Conservation (phyloP, 1,140 invertebrate species). For the Diorhabda carinulata region DNA sequence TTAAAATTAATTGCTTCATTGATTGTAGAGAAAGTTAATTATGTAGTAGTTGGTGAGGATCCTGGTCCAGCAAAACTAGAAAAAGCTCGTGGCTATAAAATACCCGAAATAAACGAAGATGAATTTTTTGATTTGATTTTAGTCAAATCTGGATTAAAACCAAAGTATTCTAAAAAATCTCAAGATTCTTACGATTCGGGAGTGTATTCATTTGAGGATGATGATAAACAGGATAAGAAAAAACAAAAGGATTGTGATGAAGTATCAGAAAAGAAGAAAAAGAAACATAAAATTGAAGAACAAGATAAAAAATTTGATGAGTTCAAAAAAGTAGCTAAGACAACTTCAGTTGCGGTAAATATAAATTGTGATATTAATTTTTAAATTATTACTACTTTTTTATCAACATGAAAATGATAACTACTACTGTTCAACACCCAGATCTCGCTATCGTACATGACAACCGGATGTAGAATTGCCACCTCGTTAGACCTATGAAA, state of each 20-base stretch:
- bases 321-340: background rate
- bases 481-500: no score
- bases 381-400: no score
- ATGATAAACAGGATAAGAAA: conserved; percentile 13
- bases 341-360: background rate
- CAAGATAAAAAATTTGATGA: background rate
- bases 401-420: no score
- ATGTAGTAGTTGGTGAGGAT: conserved; percentile 79
- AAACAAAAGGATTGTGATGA: conserved; percentile 11
- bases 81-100: conserved; percentile 69
- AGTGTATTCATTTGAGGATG: conserved; percentile 17
- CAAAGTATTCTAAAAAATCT: conserved; percentile 28
- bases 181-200: conserved; percentile 21
- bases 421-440: no score
- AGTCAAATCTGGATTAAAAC: conserved; percentile 50
- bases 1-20: background rate
- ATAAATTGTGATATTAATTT: background rate
- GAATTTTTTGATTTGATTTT: conserved; percentile 76
- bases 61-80: conserved; percentile 77
- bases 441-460: no score
- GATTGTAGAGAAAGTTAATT: conserved; percentile 61
- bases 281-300: background rate
- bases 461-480: no score
- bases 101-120: conserved; percentile 76
- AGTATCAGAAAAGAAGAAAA: conserved; percentile 4